Evolutionary conservation across 2,797 vertebrate genomes (phyloP).

Genomic region (Oryzias sinensis): DNA sequence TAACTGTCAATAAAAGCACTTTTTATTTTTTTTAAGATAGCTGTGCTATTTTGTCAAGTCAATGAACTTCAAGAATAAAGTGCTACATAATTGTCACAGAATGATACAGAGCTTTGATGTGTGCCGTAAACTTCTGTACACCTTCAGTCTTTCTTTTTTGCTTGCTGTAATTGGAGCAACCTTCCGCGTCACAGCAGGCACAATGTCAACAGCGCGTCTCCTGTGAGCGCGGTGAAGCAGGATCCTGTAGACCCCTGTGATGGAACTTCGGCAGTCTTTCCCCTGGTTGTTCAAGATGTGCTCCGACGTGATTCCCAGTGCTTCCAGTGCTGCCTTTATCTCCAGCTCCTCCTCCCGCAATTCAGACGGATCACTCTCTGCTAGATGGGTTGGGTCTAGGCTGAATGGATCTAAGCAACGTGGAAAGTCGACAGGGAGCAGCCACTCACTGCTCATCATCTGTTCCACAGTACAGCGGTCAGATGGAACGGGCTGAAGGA

Average conservation of each 20-base stretch:
- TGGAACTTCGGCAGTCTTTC: constrained; percentile 87
- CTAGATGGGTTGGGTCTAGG: constrained; percentile 87
- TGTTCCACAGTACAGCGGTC: constrained; percentile 86
- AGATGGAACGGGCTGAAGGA: constrained; percentile 85
- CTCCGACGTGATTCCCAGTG: constrained; percentile 88
- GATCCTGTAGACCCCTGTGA: constrained; percentile 93
- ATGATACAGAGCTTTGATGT: constrained; percentile 96
- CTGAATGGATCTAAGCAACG: constrained; percentile 85
- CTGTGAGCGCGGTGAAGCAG: constrained; percentile 89
- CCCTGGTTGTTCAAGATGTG: constrained; percentile 91
- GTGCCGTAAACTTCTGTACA: constrained; percentile 84
- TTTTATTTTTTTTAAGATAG: constrained; percentile 31
- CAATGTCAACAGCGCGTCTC: constrained; percentile 81
- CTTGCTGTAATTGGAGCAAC: constrained; percentile 50
- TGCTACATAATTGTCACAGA: constrained; percentile 77
- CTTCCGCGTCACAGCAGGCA: constrained; percentile 75
- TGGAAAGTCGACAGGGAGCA: constrained; percentile 86
- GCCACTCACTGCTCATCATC: constrained; percentile 92
- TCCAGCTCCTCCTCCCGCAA: constrained; percentile 87
- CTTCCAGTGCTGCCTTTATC: constrained; percentile 83
- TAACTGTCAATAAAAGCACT: constrained; percentile 48
- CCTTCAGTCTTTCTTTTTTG: constrained; percentile 79
- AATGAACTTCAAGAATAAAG: constrained; percentile 11
- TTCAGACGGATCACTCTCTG: constrained; percentile 63
- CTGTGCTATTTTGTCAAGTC: constrained; percentile 39